Evolutionary conservation across 2,888 invertebrate genomes (phyloP), one percentile per base, ranked within the genome.

Genomic region (Scaptomyza flava): DNA sequence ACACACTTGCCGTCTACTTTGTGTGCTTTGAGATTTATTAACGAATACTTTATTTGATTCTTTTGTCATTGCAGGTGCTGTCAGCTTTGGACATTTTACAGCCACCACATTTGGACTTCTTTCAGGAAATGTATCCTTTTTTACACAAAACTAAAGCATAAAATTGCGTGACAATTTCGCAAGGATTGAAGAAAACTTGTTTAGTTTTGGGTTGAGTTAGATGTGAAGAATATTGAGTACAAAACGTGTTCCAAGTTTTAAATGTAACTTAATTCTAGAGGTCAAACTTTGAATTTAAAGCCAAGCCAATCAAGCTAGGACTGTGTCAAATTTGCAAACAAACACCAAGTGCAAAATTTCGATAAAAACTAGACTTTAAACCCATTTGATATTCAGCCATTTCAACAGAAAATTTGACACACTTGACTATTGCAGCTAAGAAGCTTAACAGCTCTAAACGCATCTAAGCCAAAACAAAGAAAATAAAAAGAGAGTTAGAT

Each of bases 91-190:
- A 99, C 94, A 99, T 99, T 93, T 94, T 99, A 89, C 99, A 99
- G 93, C 99, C 99, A 90, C 98, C 99, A 87, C 98, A 98, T 93
- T 95, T 98, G 93, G 98, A 99, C 94, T 99, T 98, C 95, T 99
- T 99, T 94, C 98, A 99, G 94, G 99, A 99, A 96, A 98, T 99
- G 98, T 99, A 98, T 96, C 96, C 96, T 97, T 96, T 96, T 93
- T 93, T 12, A 69, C 65, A 59, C 50, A 66, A 54, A 47, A 14
- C 7, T 14, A 45, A 43, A 12, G 33, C 52, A n/a, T n/a, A 11
- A 57, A 31, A 17, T 38, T 56, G 23, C 23, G 17, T 6, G 12
- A 27, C 34, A 9, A 31, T 20, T 5, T 3, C 23, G 5, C 12
- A 11, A 12, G 7, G 6, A 23, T 6, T 33, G 43, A 54, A 17